A percentile compares a stretch with the other conserved stretches of the same genome.
Conservation (phyloP, 2,797 vertebrate genomes). For the Sphaeramia orbicularis region DNA sequence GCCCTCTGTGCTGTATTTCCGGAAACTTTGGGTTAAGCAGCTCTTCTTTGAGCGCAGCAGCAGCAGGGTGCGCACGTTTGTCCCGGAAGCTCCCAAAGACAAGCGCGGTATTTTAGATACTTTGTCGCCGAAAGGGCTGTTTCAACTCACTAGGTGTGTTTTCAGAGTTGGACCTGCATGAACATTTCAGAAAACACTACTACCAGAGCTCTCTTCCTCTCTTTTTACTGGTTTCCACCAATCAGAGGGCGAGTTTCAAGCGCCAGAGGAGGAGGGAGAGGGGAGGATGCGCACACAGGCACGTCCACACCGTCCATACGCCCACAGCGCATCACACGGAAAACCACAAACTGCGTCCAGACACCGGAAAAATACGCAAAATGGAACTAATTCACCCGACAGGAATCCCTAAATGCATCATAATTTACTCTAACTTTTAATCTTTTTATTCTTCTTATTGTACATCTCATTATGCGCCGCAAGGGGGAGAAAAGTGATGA, state of each 20-base stretch:
- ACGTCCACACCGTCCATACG: constrained; percentile 65
- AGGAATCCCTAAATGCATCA: too few relatives aligned
- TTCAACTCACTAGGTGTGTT: neutral
- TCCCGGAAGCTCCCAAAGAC: neutral
- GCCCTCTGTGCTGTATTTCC: constrained; percentile 69
- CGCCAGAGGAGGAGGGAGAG: constrained; percentile 38
- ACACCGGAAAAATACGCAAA: too few relatives aligned
- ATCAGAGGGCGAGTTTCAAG: constrained; percentile 63
- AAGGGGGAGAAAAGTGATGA: too few relatives aligned
- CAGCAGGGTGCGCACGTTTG: constrained; percentile 22
- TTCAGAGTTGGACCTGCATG: constrained; percentile 10
- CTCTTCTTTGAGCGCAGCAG: constrained; percentile 20
- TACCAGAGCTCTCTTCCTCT: constrained; percentile 25
- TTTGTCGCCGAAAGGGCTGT: neutral
- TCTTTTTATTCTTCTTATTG: too few relatives aligned
- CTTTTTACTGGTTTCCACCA: constrained; percentile 70
- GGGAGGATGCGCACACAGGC: constrained; percentile 61
- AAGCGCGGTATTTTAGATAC: neutral
- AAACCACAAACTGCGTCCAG: neutral
- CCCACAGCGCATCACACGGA: neutral
- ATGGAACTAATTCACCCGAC: too few relatives aligned
- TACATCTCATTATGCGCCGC: too few relatives aligned
- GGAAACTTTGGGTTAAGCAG: constrained; percentile 33
- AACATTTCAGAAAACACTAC: constrained; percentile 49
- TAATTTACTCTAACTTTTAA: too few relatives aligned